Evolutionary conservation across 2,888 invertebrate genomes (phyloP), one percentile per base, ranked within the genome.

Genomic region (Patella depressa): DNA sequence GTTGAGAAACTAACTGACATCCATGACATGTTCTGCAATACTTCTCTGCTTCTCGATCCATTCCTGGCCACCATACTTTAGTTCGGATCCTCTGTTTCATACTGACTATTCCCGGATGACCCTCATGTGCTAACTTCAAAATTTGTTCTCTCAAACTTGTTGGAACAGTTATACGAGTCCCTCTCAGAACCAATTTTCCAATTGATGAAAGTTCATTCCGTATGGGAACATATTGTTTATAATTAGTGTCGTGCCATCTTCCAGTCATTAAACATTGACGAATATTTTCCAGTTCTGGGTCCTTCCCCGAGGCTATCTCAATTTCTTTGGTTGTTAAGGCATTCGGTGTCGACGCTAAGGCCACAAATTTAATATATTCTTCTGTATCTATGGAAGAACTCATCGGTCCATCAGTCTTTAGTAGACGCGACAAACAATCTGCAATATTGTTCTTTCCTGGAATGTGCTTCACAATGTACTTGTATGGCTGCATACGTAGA

Each of bases 51-150:
- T 24, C 24, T 24, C 24, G 24, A 24, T 24, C 24, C 24, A 24
- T 24, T 24, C 24, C 77, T 17, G 84, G 84, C 85, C 86, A 85
- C 82, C 83, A 85, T 12, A 84, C 71, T 72, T 80, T 81, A 65
- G 79, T 78, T n/a, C 83, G 55, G 9, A 78, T 77, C 11, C 82
- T 57, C 11, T 54, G 45, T 73, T 86, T 85, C 83, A 83, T 86
- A 17, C 79, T 65, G 19, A 69, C 55, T 5, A 84, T 82, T 15
- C 84, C 83, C 34, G 81, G 78, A 75, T 86, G 84, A 70, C 74
- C 74, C 12, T 74, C 76, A 77, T 83, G 80, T 59, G 59, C 15
- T n/a, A 59, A n/a, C n/a, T 59, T n/a, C n/a, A 59, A 59, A 14
- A 59, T n/a, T 5, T 15, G 15, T 59, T 59, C 59, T 14, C 59